Base-by-base conservation (phyloP, 2,888 invertebrate genomes). In the Leptopterna dolabrata region DNA sequence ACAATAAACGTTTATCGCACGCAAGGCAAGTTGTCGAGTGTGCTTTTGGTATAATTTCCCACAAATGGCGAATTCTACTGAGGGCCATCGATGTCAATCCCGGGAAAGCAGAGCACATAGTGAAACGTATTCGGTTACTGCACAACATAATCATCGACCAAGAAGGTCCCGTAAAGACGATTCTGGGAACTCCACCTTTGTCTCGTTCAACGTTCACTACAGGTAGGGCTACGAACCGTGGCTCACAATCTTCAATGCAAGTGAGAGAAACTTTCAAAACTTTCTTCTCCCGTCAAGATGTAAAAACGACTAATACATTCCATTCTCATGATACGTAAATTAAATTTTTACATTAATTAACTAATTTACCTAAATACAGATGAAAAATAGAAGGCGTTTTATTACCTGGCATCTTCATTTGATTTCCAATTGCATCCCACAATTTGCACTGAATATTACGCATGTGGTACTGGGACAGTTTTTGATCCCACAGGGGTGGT, bases 61-160 rank as follows among this genome's bases (percentile, higher is more conserved):
- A 83, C 76, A 89, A 88, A 76, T 89, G 88, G 87, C 36, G 87
- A 80, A 51, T 89, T 71, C 30, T 89, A 29, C 30, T 14, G 36
- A 88, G 30, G 51, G 47, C 85, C 24, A 89, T 88, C 36, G 76
- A 89, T 87, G 76, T 78, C 36, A 45, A 30, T n/a, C 82, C 55
- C 14, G 71, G 47, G 76, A 24, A 19, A 36, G 89, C 86, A 19
- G 89, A 88, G 29, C 29, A 36, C 27, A 88, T 87, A 36, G 86
- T 85, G 41, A 88, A 88, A 76, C 86, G 88, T 76, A 85, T 89
- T 82, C 87, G 81, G 63, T 82, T 88, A 81, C 41, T 88, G 76
- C 88, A 88, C 36, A 88, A 88, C 76, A 73, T 84, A n/a, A 88
- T 88, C 30, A 88, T 85, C 27, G 87, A 88, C 41, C 41, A 45